Evolutionary conservation across 2,797 vertebrate species (phyloP).

Genomic region (Dryobates pubescens): DNA sequence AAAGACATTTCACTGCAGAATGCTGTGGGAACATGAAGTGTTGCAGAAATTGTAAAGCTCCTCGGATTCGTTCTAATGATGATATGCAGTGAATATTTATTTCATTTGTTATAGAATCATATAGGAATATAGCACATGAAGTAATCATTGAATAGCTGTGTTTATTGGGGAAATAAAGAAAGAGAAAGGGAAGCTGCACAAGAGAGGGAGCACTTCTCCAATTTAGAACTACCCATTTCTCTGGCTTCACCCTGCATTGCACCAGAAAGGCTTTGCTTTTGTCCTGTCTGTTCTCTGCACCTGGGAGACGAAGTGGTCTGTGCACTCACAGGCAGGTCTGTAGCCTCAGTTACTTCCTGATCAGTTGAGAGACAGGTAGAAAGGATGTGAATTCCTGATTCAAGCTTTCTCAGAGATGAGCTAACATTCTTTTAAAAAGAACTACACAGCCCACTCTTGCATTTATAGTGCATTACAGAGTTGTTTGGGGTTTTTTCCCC

Average conservation of each 20-base stretch:
- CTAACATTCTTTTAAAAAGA: neutral
- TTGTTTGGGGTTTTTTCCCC: neutral
- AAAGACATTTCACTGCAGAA: neutral
- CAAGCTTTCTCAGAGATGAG: neutral
- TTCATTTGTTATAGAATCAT: neutral
- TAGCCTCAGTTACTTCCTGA: neutral
- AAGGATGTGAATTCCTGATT: neutral
- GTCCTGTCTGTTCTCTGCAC: rapidly evolving
- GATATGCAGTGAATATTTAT: neutral
- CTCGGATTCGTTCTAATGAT: neutral
- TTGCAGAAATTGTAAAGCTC: neutral
- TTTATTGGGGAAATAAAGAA: neutral
- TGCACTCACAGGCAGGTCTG: neutral
- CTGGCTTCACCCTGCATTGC: rapidly evolving
- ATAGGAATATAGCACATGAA: neutral
- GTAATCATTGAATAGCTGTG: neutral
- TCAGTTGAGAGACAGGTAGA: neutral
- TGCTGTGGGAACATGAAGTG: neutral
- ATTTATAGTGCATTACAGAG: neutral
- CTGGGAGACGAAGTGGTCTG: rapidly evolving
- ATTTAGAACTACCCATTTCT: neutral
- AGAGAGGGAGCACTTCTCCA: neutral
- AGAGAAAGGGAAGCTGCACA: neutral
- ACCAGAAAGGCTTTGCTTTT: neutral
- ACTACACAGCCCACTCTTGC: neutral